Base-by-base conservation (phyloP, 2,888 invertebrate genomes). In the Griposia aprilina region DNA sequence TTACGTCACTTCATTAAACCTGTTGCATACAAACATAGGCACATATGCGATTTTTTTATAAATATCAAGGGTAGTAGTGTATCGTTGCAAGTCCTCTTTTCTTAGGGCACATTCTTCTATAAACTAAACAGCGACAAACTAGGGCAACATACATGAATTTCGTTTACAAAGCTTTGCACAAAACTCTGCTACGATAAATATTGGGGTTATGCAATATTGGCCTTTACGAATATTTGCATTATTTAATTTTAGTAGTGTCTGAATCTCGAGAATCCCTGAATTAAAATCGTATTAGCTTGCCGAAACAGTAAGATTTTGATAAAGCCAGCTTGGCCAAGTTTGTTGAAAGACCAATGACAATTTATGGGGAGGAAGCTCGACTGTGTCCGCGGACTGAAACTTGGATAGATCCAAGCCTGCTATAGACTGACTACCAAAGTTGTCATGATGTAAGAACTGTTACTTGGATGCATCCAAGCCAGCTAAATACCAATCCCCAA, bases 1-100 rank as follows among this genome's bases (percentile, higher is more conserved):
- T 11, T 52, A 71, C 70, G 36, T 59, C 41, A 71, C 70, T 30
- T 59, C 41, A 71, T 48, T 17, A 68, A 72, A 65, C 77, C 17
- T n/a, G 72, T 65, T 72, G 48, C 5, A 63, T 59, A 20, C 26
- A 76, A 36, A 75, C 4, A 13, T 62, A 74, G 48, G 2, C 41
- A 48, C n/a, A 2, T 45, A 55, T 23, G n/a, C 13, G 36, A 17
- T 15, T n/a, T 62, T 55, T 52, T 17, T 45, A 41, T 3, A 69
- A 75, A 78, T 41, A 71, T 57, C 41, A 63, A 63, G 57, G 41
- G 17, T 55, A 45, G 26, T 45, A 55, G 26, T 55, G 1, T 63
- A 11, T 65, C n/a, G 13, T 6, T 57, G 30, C 20, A 72, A 63
- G 20, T 76, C 6, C 23, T 41, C 20, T 17, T 36, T 2, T 36